Conservation (phyloP, 2,888 invertebrate species). For the Choristoneura rosaceana region DNA sequence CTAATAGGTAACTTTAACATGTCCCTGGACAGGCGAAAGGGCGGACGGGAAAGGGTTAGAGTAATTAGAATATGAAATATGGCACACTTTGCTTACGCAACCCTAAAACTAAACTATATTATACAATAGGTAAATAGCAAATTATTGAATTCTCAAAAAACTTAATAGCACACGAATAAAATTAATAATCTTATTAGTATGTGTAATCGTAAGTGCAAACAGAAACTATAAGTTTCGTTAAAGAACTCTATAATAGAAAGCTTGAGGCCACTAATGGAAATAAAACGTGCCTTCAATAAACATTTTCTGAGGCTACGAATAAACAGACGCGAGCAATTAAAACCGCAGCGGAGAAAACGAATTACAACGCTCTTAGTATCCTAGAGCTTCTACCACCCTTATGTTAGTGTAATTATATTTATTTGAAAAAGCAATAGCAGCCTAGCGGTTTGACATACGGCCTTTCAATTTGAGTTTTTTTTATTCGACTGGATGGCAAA, state of each 20-base stretch:
- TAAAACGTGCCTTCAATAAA: conserved; percentile 32
- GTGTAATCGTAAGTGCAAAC: not conserved
- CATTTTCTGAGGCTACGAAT: conserved; percentile 16
- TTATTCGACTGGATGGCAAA: no score
- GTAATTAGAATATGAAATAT: no score
- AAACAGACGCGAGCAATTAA: conserved; percentile 14
- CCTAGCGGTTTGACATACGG: no score
- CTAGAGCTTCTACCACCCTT: not conserved
- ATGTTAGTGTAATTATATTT: not conserved
- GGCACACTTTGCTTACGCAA: no score
- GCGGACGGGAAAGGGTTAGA: no score
- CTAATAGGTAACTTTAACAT: no score
- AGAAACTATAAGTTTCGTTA: conserved; percentile 3
- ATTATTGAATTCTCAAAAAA: not conserved
- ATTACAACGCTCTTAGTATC: conserved; percentile 4
- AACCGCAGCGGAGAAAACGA: conserved; percentile 5
- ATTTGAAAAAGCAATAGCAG: no score
- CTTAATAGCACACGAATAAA: not conserved
- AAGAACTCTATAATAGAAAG: conserved; percentile 15
- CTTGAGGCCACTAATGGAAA: conserved; percentile 19
- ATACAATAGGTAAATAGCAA: no score
- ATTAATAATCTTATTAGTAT: not conserved
- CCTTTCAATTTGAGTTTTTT: no score
- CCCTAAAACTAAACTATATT: no score
- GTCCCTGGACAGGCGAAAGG: no score